These are phyloP conservation scores for Hemibagrus guttatus DNA, from an alignment of 2,797 vertebrate genomes.

Conservation along the genomic window DNA sequence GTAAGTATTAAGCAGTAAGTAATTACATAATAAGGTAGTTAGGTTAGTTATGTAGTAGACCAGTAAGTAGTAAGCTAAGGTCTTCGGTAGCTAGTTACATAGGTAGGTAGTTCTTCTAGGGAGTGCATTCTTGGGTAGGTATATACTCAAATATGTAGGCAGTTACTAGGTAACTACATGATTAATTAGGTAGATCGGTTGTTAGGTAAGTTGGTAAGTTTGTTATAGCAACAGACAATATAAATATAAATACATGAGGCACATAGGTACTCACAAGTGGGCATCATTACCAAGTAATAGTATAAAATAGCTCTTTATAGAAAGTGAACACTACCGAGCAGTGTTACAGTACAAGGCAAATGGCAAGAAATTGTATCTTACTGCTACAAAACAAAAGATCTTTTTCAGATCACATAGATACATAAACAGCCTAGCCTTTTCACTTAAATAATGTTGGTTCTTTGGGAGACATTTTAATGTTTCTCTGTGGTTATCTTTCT, in stretches of 20 bases:
- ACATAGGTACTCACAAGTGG: neutral
- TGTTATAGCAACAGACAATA: too few relatives aligned
- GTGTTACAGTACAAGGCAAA: neutral
- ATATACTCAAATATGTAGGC: neutral
- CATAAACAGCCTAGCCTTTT: too few relatives aligned
- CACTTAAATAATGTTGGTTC: neutral
- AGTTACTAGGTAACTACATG: neutral
- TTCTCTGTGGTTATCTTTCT: conserved; percentile 11
- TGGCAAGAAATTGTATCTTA: neutral
- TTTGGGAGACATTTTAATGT: neutral
- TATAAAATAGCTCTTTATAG: neutral
- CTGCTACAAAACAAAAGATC: neutral
- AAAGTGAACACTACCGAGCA: neutral
- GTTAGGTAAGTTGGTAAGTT: neutral
- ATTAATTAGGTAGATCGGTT: neutral
- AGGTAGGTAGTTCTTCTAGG: neutral
- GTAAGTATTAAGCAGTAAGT: neutral
- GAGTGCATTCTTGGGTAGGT: neutral
- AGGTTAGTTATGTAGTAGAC: neutral
- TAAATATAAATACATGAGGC: neutral
- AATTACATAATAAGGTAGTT: neutral
- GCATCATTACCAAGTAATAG: neutral
- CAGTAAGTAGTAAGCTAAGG: neutral
- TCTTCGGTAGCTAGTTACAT: neutral
- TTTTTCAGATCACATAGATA: neutral